Evolutionary conservation across 2,888 invertebrate species (phyloP), one percentile per base, ranked within the genome.

Genomic region (Oeneis ivallda): DNA sequence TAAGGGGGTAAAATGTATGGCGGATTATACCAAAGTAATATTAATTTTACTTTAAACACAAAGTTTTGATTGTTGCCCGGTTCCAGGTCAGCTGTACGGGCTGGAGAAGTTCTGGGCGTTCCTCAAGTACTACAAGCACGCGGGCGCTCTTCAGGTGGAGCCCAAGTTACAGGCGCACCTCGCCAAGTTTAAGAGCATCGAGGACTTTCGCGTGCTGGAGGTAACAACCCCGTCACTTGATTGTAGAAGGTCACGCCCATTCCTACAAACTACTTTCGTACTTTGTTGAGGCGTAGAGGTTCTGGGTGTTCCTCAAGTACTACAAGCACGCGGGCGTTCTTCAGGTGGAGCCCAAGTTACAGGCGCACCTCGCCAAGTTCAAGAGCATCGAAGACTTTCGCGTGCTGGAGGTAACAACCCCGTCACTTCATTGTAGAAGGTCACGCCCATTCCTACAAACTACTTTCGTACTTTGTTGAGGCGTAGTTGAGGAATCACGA

Each of bases 71-170:
- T 5, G 5, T 26, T 5, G 5, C 26, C 0, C 5, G 1, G 54
- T 39, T 58, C 10, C 86, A 96, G 98, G 98, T 85, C 98, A 99
- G 89, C 93, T 99, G 61, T 99, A 99, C 88, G 99, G 99, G 34
- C 91, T 99, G 74, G 99, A 99, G 92, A 99, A 99, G 87, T 99
- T 99, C 91, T 99, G 99, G 98, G 99, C 99, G 56, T 99, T 99
- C 93, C 92, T 98, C 66, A 99, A 99, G 88, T 99, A 99, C 93
- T 98, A 97, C 89, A 97, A 96, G 84, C 95, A 97, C 80, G 94
- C 95, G 41, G 92, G 89, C 32, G 94, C 95, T 69, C 89, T 97
- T 57, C 94, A 95, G 69, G 96, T 97, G 45, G 95, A 96, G 71
- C 93, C 95, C 0, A 94, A 94, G 78, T 88, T 98, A 52, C 92